Evolutionary conservation across 2,888 invertebrate species (phyloP).

Genomic region (Stictocephala bisonia): DNA sequence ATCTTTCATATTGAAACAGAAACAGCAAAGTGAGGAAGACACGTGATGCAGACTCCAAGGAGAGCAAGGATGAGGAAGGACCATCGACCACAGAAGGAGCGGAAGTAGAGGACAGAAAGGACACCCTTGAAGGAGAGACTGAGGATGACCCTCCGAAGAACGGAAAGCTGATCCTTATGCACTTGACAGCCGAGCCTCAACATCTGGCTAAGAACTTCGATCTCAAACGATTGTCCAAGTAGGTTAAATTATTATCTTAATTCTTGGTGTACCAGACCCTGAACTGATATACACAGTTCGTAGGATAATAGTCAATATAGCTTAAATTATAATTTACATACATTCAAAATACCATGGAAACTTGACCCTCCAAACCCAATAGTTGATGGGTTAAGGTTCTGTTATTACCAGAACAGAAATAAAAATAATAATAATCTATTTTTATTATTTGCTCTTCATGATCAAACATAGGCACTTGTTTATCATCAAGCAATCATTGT

Average conservation of each 20-base stretch:
- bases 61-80: not conserved
- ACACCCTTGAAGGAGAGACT: conserved; percentile 2
- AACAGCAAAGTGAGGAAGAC: not conserved
- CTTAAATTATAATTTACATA: not conserved
- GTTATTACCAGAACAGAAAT: not conserved
- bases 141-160: not conserved
- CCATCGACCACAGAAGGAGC: conserved; percentile 13
- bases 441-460: too few relatives aligned
- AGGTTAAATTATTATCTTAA: conserved; percentile 56
- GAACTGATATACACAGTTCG: too few relatives aligned
- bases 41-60: conserved; percentile 11
- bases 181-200: conserved; percentile 73
- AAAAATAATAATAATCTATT: too few relatives aligned
- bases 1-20: not conserved
- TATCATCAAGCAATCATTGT: too few relatives aligned
- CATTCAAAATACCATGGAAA: not conserved
- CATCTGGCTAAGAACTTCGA: conserved; percentile 78
- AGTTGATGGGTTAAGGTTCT: not conserved
- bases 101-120: not conserved
- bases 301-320: not conserved
- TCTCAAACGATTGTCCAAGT: conserved; percentile 73
- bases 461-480: too few relatives aligned
- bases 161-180: conserved; percentile 48
- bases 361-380: not conserved
- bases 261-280: too few relatives aligned